Evolutionary conservation across 2,113 vertebrate genomes (phyloP), one percentile per base, ranked within the genome.

Genomic region (Serinus canaria): DNA sequence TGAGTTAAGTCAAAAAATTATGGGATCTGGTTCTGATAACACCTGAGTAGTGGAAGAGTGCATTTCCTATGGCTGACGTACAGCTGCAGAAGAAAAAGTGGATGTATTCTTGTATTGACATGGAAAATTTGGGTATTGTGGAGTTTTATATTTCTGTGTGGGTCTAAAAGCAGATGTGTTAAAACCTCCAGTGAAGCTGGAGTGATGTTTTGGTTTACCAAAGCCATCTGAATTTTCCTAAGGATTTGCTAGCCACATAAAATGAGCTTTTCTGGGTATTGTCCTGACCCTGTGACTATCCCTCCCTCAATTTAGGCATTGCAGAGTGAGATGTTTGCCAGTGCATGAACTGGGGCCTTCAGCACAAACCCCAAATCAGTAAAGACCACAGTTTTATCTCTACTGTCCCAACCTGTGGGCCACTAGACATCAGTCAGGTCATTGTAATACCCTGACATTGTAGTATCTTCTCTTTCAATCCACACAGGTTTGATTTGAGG

Each of bases 151-250:
- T 78, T 78, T 59, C 21, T 44, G 4, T 60, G n/a, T 68, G 14
- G 5, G 2, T 69, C 52, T 62, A 55, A 76, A 87, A 69, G 0
- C 5, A 62, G 27, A 18, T 22, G 0, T 0, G 2, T 82, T 68
- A 63, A 39, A 69, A 62, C 4, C 1, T 44, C 24, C 22, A 20
- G 7, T 59, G 58, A 73, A 77, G 10, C 2, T 69, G 21, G 21
- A n/a, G 16, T 66, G 44, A 62, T 21, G 8, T 69, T 80, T 56
- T 92, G 11, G 2, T 50, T 93, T 74, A 41, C 17, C 15, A 83
- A 85, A 80, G 3, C 22, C 3, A 20, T 27, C 8, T 64, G n/a
- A 68, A 50, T 76, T 62, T 79, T 79, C 56, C 19, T 49, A 46
- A 66, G 23, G 31, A 35, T 53, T 66, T 18, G 2, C 66, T 88